Evolutionary conservation across 2,797 vertebrate genomes (phyloP).

Genomic region (Limnodromus scolopaceus): DNA sequence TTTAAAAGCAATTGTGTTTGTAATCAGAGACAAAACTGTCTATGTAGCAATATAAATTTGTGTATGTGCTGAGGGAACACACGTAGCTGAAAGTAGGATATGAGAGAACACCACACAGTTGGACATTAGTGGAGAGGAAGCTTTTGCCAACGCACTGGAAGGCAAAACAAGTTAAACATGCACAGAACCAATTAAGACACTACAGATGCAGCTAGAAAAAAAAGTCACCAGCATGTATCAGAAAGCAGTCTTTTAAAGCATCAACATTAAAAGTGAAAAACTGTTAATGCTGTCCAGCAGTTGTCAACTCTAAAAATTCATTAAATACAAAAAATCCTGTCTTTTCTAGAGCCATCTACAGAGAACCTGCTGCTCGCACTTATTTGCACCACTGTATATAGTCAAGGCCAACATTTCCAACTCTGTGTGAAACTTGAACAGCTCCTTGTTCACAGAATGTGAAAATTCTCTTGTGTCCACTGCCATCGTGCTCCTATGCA

Average conservation of each 20-base stretch:
- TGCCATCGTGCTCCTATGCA: not conserved
- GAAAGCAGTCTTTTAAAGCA: not conserved
- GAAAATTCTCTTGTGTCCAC: not conserved
- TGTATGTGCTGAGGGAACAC: not conserved
- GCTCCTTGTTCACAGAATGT: not conserved
- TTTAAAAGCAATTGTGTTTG: constrained; percentile 46
- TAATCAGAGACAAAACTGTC: not conserved
- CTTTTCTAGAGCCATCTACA: not conserved
- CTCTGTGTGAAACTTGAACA: not conserved
- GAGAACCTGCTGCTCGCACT: not conserved
- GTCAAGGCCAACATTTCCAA: not conserved
- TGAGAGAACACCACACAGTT: not conserved
- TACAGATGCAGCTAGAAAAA: not conserved
- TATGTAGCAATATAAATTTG: not conserved
- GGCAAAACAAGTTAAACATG: not conserved
- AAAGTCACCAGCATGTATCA: not conserved
- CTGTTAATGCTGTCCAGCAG: not conserved
- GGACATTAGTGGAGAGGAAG: not conserved
- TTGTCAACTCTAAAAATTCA: not conserved
- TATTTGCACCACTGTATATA: not conserved
- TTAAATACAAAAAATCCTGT: not conserved
- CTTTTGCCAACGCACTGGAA: not conserved
- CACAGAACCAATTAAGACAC: not conserved
- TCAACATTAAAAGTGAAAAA: not conserved
- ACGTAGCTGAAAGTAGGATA: not conserved